A percentile compares a stretch with the other conserved stretches of the same genome.
Conservation (phyloP, 2,113 vertebrate genomes). For the Cyphomyrus plagiostoma region DNA sequence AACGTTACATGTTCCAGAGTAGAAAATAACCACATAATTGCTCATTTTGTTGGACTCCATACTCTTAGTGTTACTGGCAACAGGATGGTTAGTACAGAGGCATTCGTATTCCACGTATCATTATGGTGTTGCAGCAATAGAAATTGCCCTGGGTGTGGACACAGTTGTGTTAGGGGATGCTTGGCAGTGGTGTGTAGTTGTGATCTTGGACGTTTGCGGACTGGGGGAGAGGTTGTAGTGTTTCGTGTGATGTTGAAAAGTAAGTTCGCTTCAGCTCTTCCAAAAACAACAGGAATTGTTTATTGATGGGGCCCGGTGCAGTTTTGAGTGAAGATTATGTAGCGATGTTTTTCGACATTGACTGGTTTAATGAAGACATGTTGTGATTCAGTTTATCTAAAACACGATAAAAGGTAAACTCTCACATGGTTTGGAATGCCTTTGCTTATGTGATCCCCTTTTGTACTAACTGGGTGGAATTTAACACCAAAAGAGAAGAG, state of each 20-base stretch:
- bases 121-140: not conserved
- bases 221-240: not conserved
- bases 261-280: not conserved
- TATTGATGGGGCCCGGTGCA: not conserved
- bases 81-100: not conserved
- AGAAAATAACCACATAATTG: not conserved
- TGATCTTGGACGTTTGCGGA: not conserved
- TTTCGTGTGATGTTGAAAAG: not conserved
- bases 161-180: not conserved
- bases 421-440: not conserved
- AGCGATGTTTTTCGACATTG: not conserved
- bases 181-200: not conserved
- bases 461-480: not conserved
- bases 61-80: not conserved
- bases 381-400: not conserved
- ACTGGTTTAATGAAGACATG: not conserved
- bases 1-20: not conserved
- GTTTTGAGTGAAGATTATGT: not conserved
- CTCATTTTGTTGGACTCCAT: not conserved
- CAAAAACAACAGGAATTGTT: not conserved
- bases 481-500: not conserved
- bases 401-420: not conserved
- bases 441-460: not conserved
- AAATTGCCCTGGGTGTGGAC: not conserved
- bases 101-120: not conserved